These are phyloP conservation scores for Rhopalosiphum maidis DNA, from an alignment of 1,140 invertebrate species.

Conservation along the genomic window DNA sequence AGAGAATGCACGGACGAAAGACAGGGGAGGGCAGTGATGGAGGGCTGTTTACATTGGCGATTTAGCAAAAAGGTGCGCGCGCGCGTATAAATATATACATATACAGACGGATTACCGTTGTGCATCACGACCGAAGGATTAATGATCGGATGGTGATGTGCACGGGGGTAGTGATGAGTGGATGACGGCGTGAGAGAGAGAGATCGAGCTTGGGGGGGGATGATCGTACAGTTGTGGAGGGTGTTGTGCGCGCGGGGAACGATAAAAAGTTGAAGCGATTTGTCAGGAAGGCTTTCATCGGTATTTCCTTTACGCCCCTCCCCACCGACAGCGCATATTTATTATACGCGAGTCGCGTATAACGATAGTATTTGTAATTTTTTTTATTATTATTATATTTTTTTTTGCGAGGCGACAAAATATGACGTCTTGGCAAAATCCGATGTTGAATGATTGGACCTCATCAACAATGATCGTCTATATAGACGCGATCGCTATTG, in stretches of 20 bases:
- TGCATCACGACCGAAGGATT: slow-evolving; percentile 33
- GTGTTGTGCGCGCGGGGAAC: background rate
- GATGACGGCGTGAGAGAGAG: background rate
- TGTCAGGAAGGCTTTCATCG: slow-evolving; percentile 45
- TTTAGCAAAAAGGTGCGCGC: slow-evolving; percentile 29
- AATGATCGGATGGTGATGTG: slow-evolving; percentile 49
- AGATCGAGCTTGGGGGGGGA: background rate
- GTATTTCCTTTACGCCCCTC: background rate
- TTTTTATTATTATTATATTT: slow-evolving; percentile 23
- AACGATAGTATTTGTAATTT: slow-evolving; percentile 35
- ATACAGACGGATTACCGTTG: background rate
- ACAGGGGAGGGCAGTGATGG: background rate
- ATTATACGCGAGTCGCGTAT: background rate
- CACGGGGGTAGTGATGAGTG: background rate
- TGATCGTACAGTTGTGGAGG: background rate
- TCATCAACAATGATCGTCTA: slow-evolving; percentile 47
- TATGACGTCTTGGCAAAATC: slow-evolving; percentile 53
- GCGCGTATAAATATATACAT: background rate
- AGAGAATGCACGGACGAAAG: background rate
- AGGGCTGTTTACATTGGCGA: slow-evolving; percentile 36
- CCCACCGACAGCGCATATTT: too few relatives aligned
- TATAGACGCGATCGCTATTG: background rate
- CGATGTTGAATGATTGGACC: slow-evolving; percentile 55
- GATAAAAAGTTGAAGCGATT: slow-evolving; percentile 54
- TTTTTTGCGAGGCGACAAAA: slow-evolving; percentile 28